Evolutionary conservation across 2,888 invertebrate genomes (phyloP).

Genomic region (Calameuta pallipes): DNA sequence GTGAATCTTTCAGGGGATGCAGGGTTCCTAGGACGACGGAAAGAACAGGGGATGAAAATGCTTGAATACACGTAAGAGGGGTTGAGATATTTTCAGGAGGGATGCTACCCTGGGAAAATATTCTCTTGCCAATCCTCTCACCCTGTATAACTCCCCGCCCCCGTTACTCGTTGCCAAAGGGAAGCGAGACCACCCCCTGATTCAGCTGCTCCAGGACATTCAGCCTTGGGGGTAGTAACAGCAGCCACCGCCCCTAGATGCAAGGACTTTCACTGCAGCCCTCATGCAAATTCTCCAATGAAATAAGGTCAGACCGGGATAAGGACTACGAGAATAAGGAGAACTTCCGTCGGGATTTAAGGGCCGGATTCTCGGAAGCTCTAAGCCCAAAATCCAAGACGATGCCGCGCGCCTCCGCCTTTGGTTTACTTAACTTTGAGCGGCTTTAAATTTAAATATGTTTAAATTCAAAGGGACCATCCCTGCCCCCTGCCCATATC

Average conservation of each 20-base stretch:
- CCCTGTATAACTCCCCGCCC: background rate
- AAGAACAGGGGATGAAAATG: background rate
- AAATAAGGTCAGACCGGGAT: slow-evolving; percentile 22
- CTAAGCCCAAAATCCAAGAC: slow-evolving; percentile 34
- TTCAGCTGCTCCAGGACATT: background rate
- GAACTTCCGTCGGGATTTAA: slow-evolving; percentile 22
- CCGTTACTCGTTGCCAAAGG: background rate
- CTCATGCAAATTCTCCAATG: slow-evolving; percentile 1
- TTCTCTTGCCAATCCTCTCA: background rate
- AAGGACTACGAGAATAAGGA: slow-evolving; percentile 34
- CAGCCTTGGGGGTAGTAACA: background rate
- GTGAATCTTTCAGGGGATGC: background rate
- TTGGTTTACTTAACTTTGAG: background rate
- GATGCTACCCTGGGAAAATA: background rate
- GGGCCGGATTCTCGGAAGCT: slow-evolving; percentile 30
- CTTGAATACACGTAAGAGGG: background rate
- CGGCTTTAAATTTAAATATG: slow-evolving; percentile 9
- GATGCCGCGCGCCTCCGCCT: background rate
- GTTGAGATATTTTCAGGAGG: background rate
- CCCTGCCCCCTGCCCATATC: background rate
- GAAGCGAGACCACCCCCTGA: background rate
- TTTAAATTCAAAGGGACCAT: background rate
- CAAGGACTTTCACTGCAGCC: slow-evolving; percentile 6
- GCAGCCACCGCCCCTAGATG: background rate
- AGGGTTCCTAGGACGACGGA: background rate